Conservation (phyloP, 2,888 invertebrate species). For the Athalia circularis region DNA sequence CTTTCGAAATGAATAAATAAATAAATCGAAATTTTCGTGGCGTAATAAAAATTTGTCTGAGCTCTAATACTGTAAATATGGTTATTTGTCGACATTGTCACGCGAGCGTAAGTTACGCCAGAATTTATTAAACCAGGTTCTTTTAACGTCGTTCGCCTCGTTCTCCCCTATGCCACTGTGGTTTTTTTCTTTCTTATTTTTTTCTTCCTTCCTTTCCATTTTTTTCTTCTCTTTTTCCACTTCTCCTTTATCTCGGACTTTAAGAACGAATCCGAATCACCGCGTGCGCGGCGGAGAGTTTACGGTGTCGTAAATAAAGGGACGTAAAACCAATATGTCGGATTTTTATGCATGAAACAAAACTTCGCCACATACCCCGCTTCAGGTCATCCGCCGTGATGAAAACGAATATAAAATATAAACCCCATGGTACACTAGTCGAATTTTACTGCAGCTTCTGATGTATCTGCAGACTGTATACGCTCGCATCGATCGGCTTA, state of each 20-base stretch:
- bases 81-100: conserved; percentile 51
- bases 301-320: conserved; percentile 69
- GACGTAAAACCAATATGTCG: conserved; percentile 68
- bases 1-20: too few relatives aligned
- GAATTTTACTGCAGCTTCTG: neutral
- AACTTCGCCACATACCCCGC: conserved; percentile 45
- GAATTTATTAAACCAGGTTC: conserved; percentile 51
- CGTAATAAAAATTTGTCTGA: conserved; percentile 39
- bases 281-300: conserved; percentile 57
- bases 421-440: conserved; percentile 24
- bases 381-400: conserved; percentile 40
- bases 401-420: conserved; percentile 51
- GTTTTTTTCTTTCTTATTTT: neutral
- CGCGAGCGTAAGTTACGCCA: conserved; percentile 47
- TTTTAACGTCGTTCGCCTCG: conserved; percentile 16
- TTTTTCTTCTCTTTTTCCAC: neutral
- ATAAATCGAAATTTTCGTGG: neutral
- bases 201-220: neutral
- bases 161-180: conserved; percentile 18
- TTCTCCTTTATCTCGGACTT: conserved; percentile 48
- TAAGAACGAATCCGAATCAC: conserved; percentile 52
- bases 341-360: conserved; percentile 58
- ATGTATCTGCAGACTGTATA: neutral
- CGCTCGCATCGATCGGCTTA: conserved; percentile 27
- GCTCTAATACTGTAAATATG: conserved; percentile 49